Evolutionary conservation across 1,140 invertebrate species (phyloP).

Genomic region (Camponotus pennsylvanicus): DNA sequence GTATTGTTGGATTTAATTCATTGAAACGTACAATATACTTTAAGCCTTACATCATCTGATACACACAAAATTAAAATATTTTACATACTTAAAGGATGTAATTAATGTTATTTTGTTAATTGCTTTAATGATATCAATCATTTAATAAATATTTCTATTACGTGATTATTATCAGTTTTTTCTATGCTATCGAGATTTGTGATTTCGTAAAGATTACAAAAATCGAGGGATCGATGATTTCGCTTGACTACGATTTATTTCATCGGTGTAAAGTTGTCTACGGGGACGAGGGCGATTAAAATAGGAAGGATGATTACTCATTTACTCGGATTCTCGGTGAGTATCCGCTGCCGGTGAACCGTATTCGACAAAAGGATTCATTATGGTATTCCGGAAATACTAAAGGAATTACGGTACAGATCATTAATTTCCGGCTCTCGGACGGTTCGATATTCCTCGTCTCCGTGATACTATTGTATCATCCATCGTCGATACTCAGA

Average conservation of each 20-base stretch:
- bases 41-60: background rate
- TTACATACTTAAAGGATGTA: background rate
- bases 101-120: background rate
- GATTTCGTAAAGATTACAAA: background rate
- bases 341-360: background rate
- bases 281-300: constrained; percentile 13
- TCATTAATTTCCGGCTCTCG: constrained; percentile 62
- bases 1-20: too few relatives aligned
- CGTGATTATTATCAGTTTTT: background rate
- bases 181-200: background rate
- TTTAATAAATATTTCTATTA: background rate
- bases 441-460: constrained; percentile 10
- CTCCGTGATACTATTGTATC: constrained; percentile 34
- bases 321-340: constrained; percentile 13
- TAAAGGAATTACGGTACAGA: constrained; percentile 4
- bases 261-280: background rate
- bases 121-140: background rate
- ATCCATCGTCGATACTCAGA: constrained; percentile 22
- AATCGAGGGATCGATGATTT: too few relatives aligned
- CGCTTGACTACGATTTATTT: constrained; percentile 9
- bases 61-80: background rate
- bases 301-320: constrained; percentile 31
- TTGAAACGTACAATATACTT: background rate
- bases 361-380: constrained; percentile 41
- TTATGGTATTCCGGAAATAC: constrained; percentile 49